Evolutionary conservation across 2,888 invertebrate genomes (phyloP).

Genomic region (Andrena flavipes): DNA sequence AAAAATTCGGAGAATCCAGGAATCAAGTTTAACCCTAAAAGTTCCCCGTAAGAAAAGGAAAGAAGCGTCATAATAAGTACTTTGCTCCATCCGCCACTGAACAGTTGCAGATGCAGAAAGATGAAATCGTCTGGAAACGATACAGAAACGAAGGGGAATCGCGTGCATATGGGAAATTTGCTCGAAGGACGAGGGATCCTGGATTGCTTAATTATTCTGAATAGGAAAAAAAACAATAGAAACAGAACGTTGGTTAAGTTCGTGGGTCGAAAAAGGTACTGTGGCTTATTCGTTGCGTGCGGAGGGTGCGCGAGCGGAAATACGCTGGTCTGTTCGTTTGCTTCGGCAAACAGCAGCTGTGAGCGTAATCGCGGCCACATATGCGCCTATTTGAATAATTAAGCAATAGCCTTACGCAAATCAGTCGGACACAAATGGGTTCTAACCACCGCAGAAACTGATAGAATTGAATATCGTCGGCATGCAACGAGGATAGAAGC

Average conservation of each 20-base stretch:
- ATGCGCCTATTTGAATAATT: slow-evolving; percentile 76
- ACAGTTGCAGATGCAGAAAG: no score
- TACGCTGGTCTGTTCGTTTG: slow-evolving; percentile 51
- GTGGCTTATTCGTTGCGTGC: slow-evolving; percentile 64
- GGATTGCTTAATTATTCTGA: not conserved
- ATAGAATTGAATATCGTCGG: slow-evolving; percentile 11
- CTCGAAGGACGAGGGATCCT: slow-evolving; percentile 7
- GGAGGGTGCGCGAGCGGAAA: slow-evolving; percentile 70
- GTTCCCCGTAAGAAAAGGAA: no score
- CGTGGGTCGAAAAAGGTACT: slow-evolving; percentile 6
- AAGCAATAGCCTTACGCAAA: slow-evolving; percentile 54
- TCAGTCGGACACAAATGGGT: slow-evolving; percentile 43
- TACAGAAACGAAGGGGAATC: not conserved
- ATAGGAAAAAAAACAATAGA: not conserved
- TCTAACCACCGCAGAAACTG: slow-evolving; percentile 28
- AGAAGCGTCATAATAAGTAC: no score
- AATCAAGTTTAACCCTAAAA: no score
- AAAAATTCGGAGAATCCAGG: no score
- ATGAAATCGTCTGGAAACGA: not conserved
- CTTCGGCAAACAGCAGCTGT: slow-evolving; percentile 70
- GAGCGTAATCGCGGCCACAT: slow-evolving; percentile 52
- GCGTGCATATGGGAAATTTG: slow-evolving; percentile 23
- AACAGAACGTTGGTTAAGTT: not conserved
- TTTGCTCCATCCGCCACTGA: no score
- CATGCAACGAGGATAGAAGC: not conserved